Percentiles rank a stretch among this genome's conserved stretches.
Conservation (phyloP, 2,888 invertebrate genomes). For the Melikaiella ostensackeni region DNA sequence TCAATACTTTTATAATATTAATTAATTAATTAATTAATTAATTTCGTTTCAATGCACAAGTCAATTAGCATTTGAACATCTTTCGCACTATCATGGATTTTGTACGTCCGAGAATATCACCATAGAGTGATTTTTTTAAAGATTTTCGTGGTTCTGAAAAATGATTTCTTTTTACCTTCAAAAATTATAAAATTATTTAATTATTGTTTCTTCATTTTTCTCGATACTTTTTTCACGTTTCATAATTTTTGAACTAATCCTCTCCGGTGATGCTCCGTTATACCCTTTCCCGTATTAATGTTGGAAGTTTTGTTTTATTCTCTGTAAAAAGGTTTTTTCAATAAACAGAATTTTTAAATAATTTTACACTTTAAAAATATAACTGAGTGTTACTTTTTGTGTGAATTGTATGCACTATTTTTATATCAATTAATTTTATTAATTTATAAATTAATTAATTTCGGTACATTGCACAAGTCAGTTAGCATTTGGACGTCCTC, state of each 20-base stretch:
- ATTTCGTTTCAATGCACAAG: conserved; percentile 63
- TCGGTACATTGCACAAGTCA: conserved; percentile 64
- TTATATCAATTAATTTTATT: too few relatives aligned
- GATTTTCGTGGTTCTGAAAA: not conserved
- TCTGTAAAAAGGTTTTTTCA: too few relatives aligned
- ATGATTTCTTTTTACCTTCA: not conserved
- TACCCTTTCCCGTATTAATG: too few relatives aligned
- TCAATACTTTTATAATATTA: too few relatives aligned
- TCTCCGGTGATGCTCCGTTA: not conserved
- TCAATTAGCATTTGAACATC: conserved; percentile 69
- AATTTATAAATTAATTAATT: too few relatives aligned
- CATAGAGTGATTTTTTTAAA: conserved; percentile 15
- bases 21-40: too few relatives aligned
- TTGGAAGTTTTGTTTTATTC: too few relatives aligned
- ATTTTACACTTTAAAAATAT: too few relatives aligned
- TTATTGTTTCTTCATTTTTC: not conserved
- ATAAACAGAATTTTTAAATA: too few relatives aligned
- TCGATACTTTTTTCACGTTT: not conserved
- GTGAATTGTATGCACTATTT: too few relatives aligned
- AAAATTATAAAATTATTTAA: not conserved
- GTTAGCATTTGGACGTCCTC: conserved; percentile 68
- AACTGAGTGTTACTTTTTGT: too few relatives aligned
- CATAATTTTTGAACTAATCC: not conserved
- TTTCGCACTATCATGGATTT: conserved; percentile 61
- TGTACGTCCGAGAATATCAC: conserved; percentile 36